Conservation (phyloP, 2,888 invertebrate species). For the Cosmia trapezina region DNA sequence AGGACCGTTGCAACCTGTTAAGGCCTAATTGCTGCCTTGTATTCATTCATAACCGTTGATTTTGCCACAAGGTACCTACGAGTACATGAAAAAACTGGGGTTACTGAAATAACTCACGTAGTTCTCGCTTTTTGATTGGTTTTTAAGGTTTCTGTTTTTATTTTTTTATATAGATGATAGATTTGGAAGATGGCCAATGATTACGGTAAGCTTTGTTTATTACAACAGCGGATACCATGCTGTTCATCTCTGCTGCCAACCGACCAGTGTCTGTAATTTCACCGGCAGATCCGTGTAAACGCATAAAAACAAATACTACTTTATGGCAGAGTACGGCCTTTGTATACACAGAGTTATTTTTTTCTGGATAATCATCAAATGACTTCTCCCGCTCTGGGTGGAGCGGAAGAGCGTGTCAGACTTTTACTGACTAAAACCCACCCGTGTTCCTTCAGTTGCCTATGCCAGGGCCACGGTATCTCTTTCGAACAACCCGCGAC, state of each 20-base stretch:
- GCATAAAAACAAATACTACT: neutral
- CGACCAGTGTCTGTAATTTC: neutral
- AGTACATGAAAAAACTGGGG: conserved; percentile 12
- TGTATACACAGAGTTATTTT: too few species aligned
- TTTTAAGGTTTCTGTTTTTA: neutral
- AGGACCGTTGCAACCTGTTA: conserved; percentile 56
- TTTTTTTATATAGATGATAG: neutral
- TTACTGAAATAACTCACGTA: conserved; percentile 34
- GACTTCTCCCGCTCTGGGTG: too few species aligned
- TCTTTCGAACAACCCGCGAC: too few species aligned
- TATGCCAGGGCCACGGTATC: too few species aligned
- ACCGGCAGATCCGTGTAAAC: neutral
- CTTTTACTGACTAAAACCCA: too few species aligned
- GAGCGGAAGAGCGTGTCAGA: too few species aligned
- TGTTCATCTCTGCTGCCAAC: too few species aligned
- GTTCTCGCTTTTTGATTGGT: conserved; percentile 13
- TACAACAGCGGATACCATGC: neutral
- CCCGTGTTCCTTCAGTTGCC: too few species aligned
- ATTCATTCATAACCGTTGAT: conserved; percentile 47
- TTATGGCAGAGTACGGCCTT: neutral
- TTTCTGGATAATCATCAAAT: too few species aligned
- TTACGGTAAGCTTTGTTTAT: neutral
- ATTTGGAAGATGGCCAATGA: neutral
- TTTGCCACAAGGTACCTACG: conserved; percentile 15
- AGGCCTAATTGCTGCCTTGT: conserved; percentile 53